phyloP scores from a whole-genome alignment of 2,113 vertebrate genomes.

The Chaenocephalus aceratus region DNA sequence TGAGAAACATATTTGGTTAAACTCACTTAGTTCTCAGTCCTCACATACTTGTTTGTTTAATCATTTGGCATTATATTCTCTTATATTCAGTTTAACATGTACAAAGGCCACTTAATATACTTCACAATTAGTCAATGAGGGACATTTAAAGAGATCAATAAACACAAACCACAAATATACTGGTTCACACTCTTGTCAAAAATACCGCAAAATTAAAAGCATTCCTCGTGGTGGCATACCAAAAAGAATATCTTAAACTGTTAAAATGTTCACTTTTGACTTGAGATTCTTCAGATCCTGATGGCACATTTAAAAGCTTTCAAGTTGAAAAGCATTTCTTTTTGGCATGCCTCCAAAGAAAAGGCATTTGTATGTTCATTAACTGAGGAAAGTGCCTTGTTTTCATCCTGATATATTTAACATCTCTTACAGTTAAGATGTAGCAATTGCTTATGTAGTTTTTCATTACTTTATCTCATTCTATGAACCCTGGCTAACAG shows the following conservation, averaged over 20 bases:
- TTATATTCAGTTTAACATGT: conserved; percentile 62
- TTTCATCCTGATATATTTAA: conserved; percentile 15
- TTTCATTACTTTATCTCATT: conserved; percentile 9
- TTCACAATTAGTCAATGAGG: conserved; percentile 50
- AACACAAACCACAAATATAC: conserved; percentile 45
- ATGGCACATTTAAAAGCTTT: neutral
- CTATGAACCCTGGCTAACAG: conserved; percentile 3
- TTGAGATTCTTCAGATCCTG: conserved; percentile 8
- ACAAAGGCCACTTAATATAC: conserved; percentile 77
- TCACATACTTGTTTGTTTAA: conserved; percentile 18
- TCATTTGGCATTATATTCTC: conserved; percentile 70
- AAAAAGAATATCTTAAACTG: conserved; percentile 17
- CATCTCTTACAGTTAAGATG: neutral
- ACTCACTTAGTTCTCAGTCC: conserved; percentile 32
- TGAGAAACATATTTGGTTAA: conserved; percentile 62
- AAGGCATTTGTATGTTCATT: conserved; percentile 20
- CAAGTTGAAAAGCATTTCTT: neutral
- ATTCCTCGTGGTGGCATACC: conserved; percentile 10
- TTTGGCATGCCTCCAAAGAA: conserved; percentile 28
- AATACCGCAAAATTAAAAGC: conserved; percentile 33
- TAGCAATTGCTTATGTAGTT: neutral
- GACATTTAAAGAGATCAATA: conserved; percentile 66
- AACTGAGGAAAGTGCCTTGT: conserved; percentile 48
- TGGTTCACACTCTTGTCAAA: conserved; percentile 24
- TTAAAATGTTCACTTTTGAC: conserved; percentile 16